Percentiles rank a stretch among this genome's conserved stretches.
Evolutionary conservation across 2,888 invertebrate genomes (phyloP).

Genomic region (Eulithis prunata): DNA sequence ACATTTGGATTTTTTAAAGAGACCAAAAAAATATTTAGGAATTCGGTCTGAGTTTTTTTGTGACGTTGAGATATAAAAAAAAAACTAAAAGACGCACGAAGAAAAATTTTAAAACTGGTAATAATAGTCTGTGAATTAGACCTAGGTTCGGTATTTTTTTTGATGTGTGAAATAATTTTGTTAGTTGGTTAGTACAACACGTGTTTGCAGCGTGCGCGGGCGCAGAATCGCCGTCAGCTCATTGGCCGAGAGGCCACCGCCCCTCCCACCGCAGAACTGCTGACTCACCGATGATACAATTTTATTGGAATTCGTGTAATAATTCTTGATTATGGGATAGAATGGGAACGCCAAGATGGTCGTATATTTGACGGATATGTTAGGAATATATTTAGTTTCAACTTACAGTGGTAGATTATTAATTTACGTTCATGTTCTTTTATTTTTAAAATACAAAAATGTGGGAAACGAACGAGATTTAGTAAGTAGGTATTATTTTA

Average conservation of each 20-base stretch:
- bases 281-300: constrained; percentile 55
- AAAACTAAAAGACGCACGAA: no score
- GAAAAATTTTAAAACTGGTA: no score
- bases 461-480: not conserved
- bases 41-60: no score
- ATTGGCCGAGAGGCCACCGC: constrained; percentile 74
- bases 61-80: no score
- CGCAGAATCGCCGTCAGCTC: constrained; percentile 56
- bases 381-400: constrained; percentile 17
- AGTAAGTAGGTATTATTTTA: no score
- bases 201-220: constrained; percentile 62
- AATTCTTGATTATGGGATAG: constrained; percentile 41
- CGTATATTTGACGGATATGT: constrained; percentile 30
- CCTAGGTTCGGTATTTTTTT: not conserved
- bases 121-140: no score
- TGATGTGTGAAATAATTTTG: not conserved
- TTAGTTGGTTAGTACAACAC: constrained; percentile 48
- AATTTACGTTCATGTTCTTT: not conserved
- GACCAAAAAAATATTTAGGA: no score
- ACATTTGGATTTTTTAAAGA: no score
- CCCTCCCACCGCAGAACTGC: constrained; percentile 70
- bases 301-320: constrained; percentile 40
- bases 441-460: not conserved
- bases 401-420: constrained; percentile 7
- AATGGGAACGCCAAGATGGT: constrained; percentile 33